Base-by-base conservation (phyloP, 1,140 invertebrate genomes). In the Drosophila pachea region DNA sequence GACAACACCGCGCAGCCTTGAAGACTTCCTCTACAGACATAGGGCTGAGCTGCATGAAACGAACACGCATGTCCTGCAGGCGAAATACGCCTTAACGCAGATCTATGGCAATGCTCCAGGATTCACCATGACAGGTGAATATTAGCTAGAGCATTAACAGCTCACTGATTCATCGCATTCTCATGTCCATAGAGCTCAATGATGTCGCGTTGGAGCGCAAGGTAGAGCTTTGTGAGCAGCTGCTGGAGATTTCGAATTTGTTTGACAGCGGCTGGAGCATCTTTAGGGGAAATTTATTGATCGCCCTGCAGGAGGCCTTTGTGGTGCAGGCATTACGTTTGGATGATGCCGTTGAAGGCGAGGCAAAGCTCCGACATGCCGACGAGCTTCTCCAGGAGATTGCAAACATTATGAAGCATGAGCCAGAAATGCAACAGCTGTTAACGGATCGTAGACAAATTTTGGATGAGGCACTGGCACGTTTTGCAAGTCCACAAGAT, bases 31-130 rank as follows among this genome's bases (percentile, higher is more conserved):
- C 11, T 83, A 90, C 12, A 93, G 92, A 60, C 92, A 93, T 67
- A 90, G 90, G 40, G 86, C 90, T 35, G 84, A 91, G 6, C 78
- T 94, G 32, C 93, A 94, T 87, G 91, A 92, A 7, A 92, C 90
- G 35, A 94, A 94, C 70, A 92, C 91, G 72, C 91, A 94, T 67
- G 87, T 93, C 2, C 87, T 94, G n/a, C 91, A 93, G 78, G 91
- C 93, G 3, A 94, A 94, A 86, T 91, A 93, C 68, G 91, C 92
- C 0, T 88, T 94, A 14, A 90, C 91, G 16, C 93, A 94, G 79
- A 89, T 94, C 64, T 94, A 94, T 88, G 93, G 92, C 29, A 92
- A 91, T 83, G 88, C 90, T 11, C 89, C 91, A 61, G 91, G 91
- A 48, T 93, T 90, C 66, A 75, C 76, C 0, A 87, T 92, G 56